phyloP scores from a whole-genome alignment of 1,140 invertebrate genomes.

The Frieseomelitta varia region DNA sequence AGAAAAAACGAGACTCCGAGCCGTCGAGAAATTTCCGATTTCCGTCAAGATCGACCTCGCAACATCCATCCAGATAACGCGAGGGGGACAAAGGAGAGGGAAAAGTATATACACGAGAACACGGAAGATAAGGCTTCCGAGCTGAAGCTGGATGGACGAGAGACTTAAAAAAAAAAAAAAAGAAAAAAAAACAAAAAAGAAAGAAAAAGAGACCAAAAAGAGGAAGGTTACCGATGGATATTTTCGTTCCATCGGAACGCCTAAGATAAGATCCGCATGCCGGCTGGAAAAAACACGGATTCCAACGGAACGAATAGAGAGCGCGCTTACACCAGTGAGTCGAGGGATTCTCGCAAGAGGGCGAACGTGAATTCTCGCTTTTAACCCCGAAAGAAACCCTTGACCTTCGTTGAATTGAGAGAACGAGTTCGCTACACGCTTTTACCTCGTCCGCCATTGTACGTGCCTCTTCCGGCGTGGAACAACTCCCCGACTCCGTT shows the following conservation, averaged over 20 bases:
- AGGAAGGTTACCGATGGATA: neutral
- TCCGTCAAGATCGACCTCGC: neutral
- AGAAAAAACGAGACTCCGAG: no score
- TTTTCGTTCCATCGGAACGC: conserved; percentile 12
- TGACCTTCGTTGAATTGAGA: conserved; percentile 40
- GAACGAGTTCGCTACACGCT: conserved; percentile 23
- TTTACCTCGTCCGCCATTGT: conserved; percentile 27
- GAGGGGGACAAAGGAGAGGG: neutral
- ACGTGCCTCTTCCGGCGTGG: conserved; percentile 27
- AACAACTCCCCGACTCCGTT: conserved; percentile 25
- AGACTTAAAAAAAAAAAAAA: neutral
- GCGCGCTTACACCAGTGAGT: neutral
- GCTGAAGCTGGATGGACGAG: neutral
- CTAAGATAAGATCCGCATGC: conserved; percentile 26
- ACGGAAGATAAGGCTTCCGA: neutral
- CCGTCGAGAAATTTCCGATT: neutral
- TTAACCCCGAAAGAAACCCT: conserved; percentile 37
- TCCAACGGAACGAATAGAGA: conserved; percentile 12
- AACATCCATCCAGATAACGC: neutral
- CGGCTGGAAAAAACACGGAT: conserved; percentile 29
- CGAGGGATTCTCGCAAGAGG: conserved; percentile 19
- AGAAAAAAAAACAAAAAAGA: no score
- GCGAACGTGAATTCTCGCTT: conserved; percentile 32
- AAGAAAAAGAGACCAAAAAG: neutral
- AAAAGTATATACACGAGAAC: neutral